Evolutionary conservation across 1,140 invertebrate species (phyloP).

Genomic region (Drosophila orena): DNA sequence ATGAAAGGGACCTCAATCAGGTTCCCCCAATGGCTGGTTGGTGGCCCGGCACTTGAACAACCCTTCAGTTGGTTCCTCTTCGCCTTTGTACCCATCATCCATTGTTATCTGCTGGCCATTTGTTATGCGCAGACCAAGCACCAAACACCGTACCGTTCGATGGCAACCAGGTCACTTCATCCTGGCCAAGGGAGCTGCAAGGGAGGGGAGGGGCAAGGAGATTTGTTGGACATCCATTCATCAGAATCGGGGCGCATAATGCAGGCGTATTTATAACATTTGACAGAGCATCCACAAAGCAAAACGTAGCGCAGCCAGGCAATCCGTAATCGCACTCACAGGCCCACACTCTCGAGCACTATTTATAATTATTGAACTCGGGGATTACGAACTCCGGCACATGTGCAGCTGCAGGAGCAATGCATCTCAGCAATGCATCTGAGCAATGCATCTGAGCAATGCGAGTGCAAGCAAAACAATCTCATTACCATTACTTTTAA

Average conservation of each 20-base stretch:
- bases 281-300: slow-evolving; percentile 47
- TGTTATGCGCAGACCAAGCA: slow-evolving; percentile 47
- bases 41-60: slow-evolving; percentile 35
- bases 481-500: slow-evolving; percentile 78
- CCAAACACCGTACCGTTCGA: slow-evolving; percentile 34
- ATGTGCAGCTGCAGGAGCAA: slow-evolving; percentile 22
- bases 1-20: slow-evolving; percentile 40
- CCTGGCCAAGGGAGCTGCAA: neutral
- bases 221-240: slow-evolving; percentile 46
- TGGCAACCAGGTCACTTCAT: slow-evolving; percentile 40
- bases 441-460: slow-evolving; percentile 5
- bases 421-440: neutral
- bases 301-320: slow-evolving; percentile 35
- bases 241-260: slow-evolving; percentile 55
- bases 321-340: slow-evolving; percentile 32
- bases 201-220: neutral
- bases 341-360: slow-evolving; percentile 31
- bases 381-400: neutral
- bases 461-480: slow-evolving; percentile 55
- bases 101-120: slow-evolving; percentile 64
- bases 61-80: slow-evolving; percentile 21
- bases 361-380: slow-evolving; percentile 59
- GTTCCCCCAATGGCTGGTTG: slow-evolving; percentile 22
- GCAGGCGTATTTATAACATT: slow-evolving; percentile 63
- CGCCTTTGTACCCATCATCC: slow-evolving; percentile 44